A percentile compares a stretch with the other conserved stretches of the same genome.
Evolutionary conservation across 2,113 vertebrate genomes (phyloP).

Genomic region (Syngnathus floridae): DNA sequence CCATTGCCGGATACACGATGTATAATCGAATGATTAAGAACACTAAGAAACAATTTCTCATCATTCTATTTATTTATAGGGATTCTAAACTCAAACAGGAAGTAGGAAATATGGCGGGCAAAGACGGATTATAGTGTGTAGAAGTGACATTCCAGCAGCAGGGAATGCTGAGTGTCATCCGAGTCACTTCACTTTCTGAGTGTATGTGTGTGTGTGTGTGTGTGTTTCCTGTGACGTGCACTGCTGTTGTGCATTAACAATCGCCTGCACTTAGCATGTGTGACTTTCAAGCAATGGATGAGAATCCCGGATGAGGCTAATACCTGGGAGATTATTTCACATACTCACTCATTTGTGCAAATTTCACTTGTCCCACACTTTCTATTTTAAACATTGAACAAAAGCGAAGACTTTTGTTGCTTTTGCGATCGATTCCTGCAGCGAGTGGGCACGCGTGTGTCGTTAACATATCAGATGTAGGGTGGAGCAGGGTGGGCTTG

Average conservation of each 20-base stretch:
- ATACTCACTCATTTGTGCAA: neutral
- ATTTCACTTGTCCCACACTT: neutral
- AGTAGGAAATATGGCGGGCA: neutral
- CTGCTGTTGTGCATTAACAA: constrained; percentile 11
- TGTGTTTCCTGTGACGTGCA: constrained; percentile 18
- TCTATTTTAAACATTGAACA: neutral
- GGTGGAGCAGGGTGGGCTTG: constrained; percentile 49
- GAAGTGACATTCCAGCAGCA: neutral
- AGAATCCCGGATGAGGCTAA: too few species aligned
- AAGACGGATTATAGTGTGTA: neutral
- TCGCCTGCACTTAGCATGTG: neutral
- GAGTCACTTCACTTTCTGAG: neutral
- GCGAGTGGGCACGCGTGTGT: neutral
- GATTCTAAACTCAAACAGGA: neutral
- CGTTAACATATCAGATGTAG: constrained; percentile 45
- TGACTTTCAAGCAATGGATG: too few species aligned
- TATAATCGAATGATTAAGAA: too few species aligned
- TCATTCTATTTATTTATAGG: neutral
- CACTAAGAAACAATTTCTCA: too few species aligned
- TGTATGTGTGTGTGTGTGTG: constrained; percentile 15
- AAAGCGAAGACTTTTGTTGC: neutral
- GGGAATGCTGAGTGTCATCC: neutral
- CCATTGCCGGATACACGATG: constrained; percentile 18
- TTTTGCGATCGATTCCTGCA: neutral
- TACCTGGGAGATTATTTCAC: too few species aligned